Evolutionary conservation across 2,797 vertebrate species (phyloP), one percentile per base, ranked within the genome.

Genomic region (Tympanoctomys barrerae): DNA sequence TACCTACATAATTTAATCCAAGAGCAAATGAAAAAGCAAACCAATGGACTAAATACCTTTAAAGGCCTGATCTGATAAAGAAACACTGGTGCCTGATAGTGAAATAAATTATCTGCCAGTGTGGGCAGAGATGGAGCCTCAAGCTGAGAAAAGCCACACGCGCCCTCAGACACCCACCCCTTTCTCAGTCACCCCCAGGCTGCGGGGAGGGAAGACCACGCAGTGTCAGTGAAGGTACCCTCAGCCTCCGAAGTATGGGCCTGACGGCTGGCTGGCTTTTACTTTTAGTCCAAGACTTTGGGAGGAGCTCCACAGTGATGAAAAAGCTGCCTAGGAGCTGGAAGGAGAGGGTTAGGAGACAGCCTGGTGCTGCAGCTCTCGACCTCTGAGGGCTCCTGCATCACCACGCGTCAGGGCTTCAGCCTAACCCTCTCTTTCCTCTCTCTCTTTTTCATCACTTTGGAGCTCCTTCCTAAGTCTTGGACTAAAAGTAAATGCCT

Each of bases 401-500:
- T 61, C 28, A n/a, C 49, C 62, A 22, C 14, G 4, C 28, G 22
- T 57, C 16, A 24, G 82, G 36, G 84, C 59, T 36, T 70, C 16
- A n/a, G 26, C 89, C 49, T 1, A 7, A 85, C 24, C 85, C 52
- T 62, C 84, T 81, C 14, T 59, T 61, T 39, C 49, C 28, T 94
- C 77, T 94, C 77, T 71, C 39, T 61, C 10, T 90, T 82, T 73
- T 49, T 77, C 83, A 89, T 77, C 26, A 33, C 24, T 31, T 21
- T 49, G 66, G n/a, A 91, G 49, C 80, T 80, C 84, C 90, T 77
- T 81, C 31, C 42, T 26, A n/a, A 83, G 24, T 33, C 39, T 11
- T 52, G 94, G 92, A 96, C 94, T 95, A 96, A 94, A 80, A 90
- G 12, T 68, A 94, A 96, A 97, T 97, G 95, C 75, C 78, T 94